Conservation (phyloP, 23 tunicate species). For the Ascidia mentula region DNA sequence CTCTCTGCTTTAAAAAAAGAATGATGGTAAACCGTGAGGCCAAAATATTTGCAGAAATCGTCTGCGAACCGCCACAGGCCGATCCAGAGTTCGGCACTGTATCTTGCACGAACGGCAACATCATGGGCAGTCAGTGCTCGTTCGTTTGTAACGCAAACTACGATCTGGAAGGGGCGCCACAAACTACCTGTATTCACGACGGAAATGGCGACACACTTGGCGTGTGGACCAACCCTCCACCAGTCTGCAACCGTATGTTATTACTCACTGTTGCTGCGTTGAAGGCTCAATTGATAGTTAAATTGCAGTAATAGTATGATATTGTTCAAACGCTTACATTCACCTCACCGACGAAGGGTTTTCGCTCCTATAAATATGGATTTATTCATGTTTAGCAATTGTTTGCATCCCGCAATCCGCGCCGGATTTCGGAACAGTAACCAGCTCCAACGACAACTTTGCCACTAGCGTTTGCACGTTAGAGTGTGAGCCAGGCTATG, state of each 20-base stretch:
- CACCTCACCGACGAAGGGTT: too few relatives aligned
- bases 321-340: too few relatives aligned
- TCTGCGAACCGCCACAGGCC: too few relatives aligned
- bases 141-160: constrained; percentile 29
- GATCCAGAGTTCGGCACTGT: constrained; percentile 63
- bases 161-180: constrained; percentile 22
- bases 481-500: constrained; percentile 24
- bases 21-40: too few relatives aligned
- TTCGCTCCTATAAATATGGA: too few relatives aligned
- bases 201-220: constrained; percentile 51
- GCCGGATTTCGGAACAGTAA: constrained; percentile 13
- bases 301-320: too few relatives aligned
- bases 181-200: constrained; percentile 27
- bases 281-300: too few relatives aligned
- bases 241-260: constrained; percentile 38
- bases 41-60: neutral
- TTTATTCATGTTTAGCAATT: constrained; percentile 18
- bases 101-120: constrained; percentile 35
- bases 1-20: too few relatives aligned
- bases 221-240: constrained; percentile 45
- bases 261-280: too few relatives aligned
- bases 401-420: constrained; percentile 4
- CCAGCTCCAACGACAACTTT: constrained; percentile 10
- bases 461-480: constrained; percentile 46
- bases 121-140: constrained; percentile 41